Evolutionary conservation across 1,140 invertebrate species (phyloP), one percentile per base, ranked within the genome.

Genomic region (Battus philenor): DNA sequence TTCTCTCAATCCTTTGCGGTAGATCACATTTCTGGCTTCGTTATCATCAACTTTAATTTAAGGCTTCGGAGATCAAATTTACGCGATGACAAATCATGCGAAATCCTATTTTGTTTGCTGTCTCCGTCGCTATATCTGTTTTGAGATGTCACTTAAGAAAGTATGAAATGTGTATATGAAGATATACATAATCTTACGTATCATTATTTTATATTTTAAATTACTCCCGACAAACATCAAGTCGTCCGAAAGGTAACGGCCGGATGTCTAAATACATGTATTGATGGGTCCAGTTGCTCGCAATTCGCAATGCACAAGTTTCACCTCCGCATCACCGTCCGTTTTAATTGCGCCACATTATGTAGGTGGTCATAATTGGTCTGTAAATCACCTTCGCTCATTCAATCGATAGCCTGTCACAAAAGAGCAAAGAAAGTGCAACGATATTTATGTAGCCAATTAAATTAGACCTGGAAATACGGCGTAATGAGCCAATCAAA

Each of bases 401-500:
- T 49, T 59, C 51, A 71, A 61, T 66, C 54, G 58, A 59, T 58
- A 43, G 34, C 36, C 6, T 22, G 39, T 43, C 36, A 65, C 36
- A 33, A 45, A 59, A 59, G 44, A 54, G 50, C 49, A 63, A 66
- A 64, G 55, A 67, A 60, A 68, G 54, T 55, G 53, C 58, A 57
- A 59, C 66, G 60, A 71, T 58, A 59, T 68, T 70, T 74, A 68
- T 65, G 51, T 27, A 38, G 33, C 59, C 68, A 72, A 76, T 79
- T 73, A 68, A 72, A 76, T 73, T 71, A 70, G 66, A 68, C 27
- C 47, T 54, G 48, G 60, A 57, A 51, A 41, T 50, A 31, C 10
- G 8, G 26, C 30, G 41, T 74, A 74, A 74, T 69, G 61, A 70
- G 66, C 55, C 56, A 56, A 68, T 66, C 59, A 59, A 60, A 56